Conservation (phyloP, 2,113 vertebrate species). For the Sciurus niger region DNA sequence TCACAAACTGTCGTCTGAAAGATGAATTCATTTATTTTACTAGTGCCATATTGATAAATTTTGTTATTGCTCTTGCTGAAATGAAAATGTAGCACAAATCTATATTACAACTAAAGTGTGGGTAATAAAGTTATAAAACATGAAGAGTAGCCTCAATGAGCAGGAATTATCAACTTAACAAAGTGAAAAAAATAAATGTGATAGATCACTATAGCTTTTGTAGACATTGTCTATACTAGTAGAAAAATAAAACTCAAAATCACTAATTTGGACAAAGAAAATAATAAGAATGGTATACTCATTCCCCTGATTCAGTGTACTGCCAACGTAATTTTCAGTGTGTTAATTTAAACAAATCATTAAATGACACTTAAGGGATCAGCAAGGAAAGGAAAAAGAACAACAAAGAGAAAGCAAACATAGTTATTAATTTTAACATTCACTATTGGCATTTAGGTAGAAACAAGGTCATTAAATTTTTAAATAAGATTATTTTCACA, state of each 20-base stretch:
- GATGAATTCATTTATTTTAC: conserved; percentile 60
- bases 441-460: neutral
- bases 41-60: neutral
- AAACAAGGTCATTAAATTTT: neutral
- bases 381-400: neutral
- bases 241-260: conserved; percentile 45
- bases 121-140: neutral
- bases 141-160: neutral
- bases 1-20: conserved; percentile 47
- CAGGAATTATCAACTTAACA: neutral
- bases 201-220: neutral
- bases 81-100: conserved; percentile 43
- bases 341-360: neutral
- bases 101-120: neutral
- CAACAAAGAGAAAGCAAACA: neutral
- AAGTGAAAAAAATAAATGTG: neutral
- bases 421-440: neutral
- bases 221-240: neutral
- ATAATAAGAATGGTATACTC: neutral
- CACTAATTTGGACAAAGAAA: conserved; percentile 12
- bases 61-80: neutral
- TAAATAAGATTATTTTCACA: conserved; percentile 51
- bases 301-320: neutral
- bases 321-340: neutral
- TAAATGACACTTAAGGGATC: neutral